Conservation (phyloP, 2,888 invertebrate genomes). For the Gymnocheta viridis region DNA sequence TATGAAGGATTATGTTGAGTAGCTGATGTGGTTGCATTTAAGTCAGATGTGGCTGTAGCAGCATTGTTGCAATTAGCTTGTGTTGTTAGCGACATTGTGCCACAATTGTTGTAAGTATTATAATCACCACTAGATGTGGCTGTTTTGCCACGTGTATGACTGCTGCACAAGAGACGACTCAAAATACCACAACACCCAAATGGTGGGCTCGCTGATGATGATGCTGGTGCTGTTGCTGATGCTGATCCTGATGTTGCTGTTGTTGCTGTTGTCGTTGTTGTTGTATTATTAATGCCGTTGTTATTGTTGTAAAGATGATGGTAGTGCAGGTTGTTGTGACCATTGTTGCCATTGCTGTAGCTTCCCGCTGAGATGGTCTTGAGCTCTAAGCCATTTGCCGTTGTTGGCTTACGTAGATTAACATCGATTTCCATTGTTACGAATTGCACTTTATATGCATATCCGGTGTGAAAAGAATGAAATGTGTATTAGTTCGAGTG, state of each 20-base stretch:
- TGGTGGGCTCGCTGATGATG: conserved; percentile 61
- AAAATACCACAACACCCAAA: conserved; percentile 78
- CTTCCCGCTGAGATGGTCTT: conserved; percentile 80
- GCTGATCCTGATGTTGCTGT: conserved; percentile 49
- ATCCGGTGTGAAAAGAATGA: conserved; percentile 46
- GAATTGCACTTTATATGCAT: conserved; percentile 66
- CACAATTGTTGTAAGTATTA: conserved; percentile 66
- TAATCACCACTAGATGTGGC: conserved; percentile 75
- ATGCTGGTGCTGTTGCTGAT: conserved; percentile 60
- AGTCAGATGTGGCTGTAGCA: neutral
- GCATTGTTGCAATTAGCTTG: conserved; percentile 46
- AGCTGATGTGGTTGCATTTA: conserved; percentile 36
- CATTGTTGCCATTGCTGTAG: conserved; percentile 72
- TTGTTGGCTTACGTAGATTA: conserved; percentile 77
- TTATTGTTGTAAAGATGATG: conserved; percentile 71
- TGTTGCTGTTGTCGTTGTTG: conserved; percentile 67
- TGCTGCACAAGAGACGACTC: conserved; percentile 75
- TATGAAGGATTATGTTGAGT: conserved; percentile 60
- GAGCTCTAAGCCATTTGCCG: conserved; percentile 76
- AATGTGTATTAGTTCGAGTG: conserved; percentile 27
- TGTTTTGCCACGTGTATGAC: conserved; percentile 74
- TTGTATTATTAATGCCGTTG: conserved; percentile 67
- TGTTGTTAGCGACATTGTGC: conserved; percentile 40
- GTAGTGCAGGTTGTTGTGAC: conserved; percentile 64
- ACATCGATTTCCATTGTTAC: conserved; percentile 81